These are phyloP conservation scores for Yponomeuta evonymella DNA, from an alignment of 2,888 invertebrate species.

Conservation along the genomic window DNA sequence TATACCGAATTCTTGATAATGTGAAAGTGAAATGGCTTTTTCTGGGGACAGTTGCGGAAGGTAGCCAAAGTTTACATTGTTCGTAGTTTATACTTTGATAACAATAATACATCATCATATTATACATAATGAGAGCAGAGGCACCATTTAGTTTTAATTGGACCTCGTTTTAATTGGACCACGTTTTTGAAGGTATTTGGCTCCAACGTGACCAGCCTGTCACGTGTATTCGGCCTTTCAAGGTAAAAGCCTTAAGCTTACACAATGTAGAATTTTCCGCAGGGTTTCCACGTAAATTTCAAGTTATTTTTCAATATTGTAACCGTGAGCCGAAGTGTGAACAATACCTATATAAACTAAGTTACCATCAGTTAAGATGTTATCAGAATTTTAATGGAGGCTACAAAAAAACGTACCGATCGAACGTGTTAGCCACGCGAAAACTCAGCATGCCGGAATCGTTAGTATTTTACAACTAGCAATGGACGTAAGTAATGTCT, in stretches of 20 bases:
- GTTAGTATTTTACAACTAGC: background rate
- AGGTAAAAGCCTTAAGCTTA: background rate
- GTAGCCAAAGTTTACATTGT: background rate
- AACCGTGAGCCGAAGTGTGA: background rate
- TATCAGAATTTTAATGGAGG: slow-evolving; percentile 1
- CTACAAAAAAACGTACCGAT: background rate
- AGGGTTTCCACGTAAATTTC: background rate
- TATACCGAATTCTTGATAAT: slow-evolving; percentile 45
- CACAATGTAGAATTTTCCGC: background rate
- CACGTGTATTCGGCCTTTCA: background rate
- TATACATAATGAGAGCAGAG: no score
- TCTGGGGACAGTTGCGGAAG: background rate
- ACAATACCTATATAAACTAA: slow-evolving; percentile 1
- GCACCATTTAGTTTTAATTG: no score
- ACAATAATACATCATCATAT: no score
- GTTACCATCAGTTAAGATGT: background rate
- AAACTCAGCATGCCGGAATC: background rate
- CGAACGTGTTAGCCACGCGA: background rate
- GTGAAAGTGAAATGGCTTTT: slow-evolving; percentile 40
- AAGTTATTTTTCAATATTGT: slow-evolving; percentile 3
- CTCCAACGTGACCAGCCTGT: no score
- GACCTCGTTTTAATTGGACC: no score
- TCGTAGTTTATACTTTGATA: background rate
- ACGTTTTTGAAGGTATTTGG: no score
- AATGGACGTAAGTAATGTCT: slow-evolving; percentile 5